These are phyloP conservation scores for Lethocerus indicus DNA, from an alignment of 1,140 invertebrate species.

Conservation along the genomic window DNA sequence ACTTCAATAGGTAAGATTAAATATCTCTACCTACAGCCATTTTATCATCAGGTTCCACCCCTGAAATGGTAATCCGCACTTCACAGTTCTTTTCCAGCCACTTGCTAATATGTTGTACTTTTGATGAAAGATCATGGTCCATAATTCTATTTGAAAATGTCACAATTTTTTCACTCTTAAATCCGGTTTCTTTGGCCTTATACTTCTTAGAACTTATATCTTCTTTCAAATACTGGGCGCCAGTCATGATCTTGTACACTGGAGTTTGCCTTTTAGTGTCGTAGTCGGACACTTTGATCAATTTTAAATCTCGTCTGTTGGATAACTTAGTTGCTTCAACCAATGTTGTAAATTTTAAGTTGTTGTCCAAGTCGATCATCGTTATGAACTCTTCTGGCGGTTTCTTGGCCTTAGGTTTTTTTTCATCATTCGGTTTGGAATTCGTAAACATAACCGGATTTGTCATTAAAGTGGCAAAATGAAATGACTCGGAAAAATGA, in stretches of 20 bases:
- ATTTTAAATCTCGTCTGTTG: conserved; percentile 6
- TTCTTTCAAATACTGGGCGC: neutral
- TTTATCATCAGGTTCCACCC: neutral
- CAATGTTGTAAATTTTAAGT: neutral
- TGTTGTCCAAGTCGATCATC: neutral
- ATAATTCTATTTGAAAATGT: conserved; percentile 1
- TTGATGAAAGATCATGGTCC: conserved; percentile 4
- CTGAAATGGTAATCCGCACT: conserved; percentile 4
- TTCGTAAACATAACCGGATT: too few species aligned
- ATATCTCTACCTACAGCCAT: too few species aligned
- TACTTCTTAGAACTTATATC: conserved; percentile 2
- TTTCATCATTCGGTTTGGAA: too few species aligned
- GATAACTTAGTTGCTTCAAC: conserved; percentile 1
- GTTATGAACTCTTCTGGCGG: conserved; percentile 5
- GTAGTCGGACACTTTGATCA: conserved; percentile 7
- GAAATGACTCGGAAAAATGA: too few species aligned
- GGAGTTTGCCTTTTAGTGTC: conserved; percentile 5
- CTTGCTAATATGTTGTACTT: conserved; percentile 2
- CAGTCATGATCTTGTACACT: conserved; percentile 2
- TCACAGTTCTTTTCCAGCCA: conserved; percentile 8
- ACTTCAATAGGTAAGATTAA: too few species aligned
- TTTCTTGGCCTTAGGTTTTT: too few species aligned
- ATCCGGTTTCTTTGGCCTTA: neutral
- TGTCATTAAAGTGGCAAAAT: too few species aligned
- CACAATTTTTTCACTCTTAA: conserved; percentile 9